Evolutionary conservation across 2,888 invertebrate genomes (phyloP).

Genomic region (Auanema freiburgensis): DNA sequence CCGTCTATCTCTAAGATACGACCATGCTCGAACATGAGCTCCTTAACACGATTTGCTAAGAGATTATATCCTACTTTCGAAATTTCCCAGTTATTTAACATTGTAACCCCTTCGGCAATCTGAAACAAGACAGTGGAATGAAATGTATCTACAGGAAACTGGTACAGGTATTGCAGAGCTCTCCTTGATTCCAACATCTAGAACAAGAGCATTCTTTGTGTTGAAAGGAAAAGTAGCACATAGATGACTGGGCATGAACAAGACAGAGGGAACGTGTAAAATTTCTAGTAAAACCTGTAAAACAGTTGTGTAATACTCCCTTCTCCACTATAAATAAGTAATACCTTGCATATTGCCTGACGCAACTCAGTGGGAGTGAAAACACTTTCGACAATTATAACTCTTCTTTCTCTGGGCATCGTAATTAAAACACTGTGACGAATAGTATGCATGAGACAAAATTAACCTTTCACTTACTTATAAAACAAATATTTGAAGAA

Average conservation of each 20-base stretch:
- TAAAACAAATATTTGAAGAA: conserved; percentile 15
- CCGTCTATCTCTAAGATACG: conserved; percentile 26
- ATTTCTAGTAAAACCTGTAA: conserved; percentile 25
- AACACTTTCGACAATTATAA: conserved; percentile 87
- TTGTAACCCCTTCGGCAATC: conserved; percentile 80
- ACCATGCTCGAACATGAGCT: conserved; percentile 34
- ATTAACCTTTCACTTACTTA: conserved; percentile 7
- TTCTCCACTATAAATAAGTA: background rate
- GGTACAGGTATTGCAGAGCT: conserved; percentile 67
- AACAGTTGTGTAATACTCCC: background rate
- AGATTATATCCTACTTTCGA: conserved; percentile 71
- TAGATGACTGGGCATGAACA: conserved; percentile 84
- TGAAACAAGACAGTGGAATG: conserved; percentile 25
- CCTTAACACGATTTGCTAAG: conserved; percentile 25
- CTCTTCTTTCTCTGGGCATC: conserved; percentile 88
- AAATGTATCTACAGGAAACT: background rate
- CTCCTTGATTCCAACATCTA: conserved; percentile 86
- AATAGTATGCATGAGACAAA: background rate
- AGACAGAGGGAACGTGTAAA: conserved; percentile 71
- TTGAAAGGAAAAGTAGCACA: conserved; percentile 83
- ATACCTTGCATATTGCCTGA: conserved; percentile 74
- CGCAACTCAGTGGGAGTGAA: conserved; percentile 80
- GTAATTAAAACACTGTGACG: conserved; percentile 78
- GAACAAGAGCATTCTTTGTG: conserved; percentile 78
- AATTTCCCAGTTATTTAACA: conserved; percentile 79